A percentile compares a stretch with the other conserved stretches of the same genome.
These are phyloP conservation scores for Drosophila peninsularis DNA, from an alignment of 2,888 invertebrate species.

Conservation along the genomic window DNA sequence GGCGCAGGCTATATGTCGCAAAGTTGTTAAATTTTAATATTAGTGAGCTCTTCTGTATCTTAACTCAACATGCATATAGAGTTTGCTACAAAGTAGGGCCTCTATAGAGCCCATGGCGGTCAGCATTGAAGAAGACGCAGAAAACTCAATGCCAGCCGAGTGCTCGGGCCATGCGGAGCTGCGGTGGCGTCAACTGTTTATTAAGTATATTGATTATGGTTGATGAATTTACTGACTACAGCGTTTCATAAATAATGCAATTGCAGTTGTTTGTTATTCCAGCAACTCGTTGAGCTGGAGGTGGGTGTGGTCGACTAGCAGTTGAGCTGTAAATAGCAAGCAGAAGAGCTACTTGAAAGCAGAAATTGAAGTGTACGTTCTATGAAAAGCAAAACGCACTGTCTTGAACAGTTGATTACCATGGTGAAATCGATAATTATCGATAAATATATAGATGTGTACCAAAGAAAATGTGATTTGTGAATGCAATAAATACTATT, in stretches of 20 bases:
- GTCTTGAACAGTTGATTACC: no score
- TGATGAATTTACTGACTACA: conserved; percentile 7
- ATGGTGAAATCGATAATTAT: not conserved
- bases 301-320: not conserved
- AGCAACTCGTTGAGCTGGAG: not conserved
- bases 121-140: not conserved
- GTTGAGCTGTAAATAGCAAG: not conserved
- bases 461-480: no score
- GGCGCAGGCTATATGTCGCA: no score
- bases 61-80: not conserved
- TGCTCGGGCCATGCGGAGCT: not conserved
- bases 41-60: not conserved
- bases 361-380: no score
- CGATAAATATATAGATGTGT: not conserved
- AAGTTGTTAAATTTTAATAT: not conserved
- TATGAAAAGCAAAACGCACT: no score
- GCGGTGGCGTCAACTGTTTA: conserved; percentile 1
- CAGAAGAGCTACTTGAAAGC: no score
- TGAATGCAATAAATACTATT: no score
- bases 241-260: conserved; percentile 7
- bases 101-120: not conserved
- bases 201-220: conserved; percentile 10
- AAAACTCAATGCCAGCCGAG: not conserved
- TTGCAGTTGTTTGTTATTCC: conserved; percentile 5
- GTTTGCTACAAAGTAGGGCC: not conserved